Conservation (phyloP, 2,113 vertebrate species). For the Sturnus vulgaris region DNA sequence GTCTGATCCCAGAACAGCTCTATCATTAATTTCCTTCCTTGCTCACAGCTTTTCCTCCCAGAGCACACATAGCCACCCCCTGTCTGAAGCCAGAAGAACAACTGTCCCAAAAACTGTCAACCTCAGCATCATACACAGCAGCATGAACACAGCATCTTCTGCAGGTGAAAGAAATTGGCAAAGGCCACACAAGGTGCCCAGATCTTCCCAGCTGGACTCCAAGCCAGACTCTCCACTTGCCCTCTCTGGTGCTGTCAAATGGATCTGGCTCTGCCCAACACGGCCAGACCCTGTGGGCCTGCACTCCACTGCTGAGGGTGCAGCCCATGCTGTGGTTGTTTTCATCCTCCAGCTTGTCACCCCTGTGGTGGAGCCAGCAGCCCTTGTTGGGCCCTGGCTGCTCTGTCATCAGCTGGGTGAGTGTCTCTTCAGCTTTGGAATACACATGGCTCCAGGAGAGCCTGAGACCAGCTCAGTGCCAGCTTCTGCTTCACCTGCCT, state of each 20-base stretch:
- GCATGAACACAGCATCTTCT: neutral
- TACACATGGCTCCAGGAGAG: neutral
- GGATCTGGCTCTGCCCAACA: neutral
- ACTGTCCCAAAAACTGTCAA: neutral
- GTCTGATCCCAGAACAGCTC: neutral
- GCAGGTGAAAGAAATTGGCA: neutral
- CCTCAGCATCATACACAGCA: neutral
- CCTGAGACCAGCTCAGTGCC: neutral
- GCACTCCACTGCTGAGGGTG: neutral
- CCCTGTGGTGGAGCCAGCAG: neutral
- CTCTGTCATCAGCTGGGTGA: neutral
- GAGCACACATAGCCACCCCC: fast-evolving
- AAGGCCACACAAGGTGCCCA: neutral
- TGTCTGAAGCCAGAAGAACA: neutral
- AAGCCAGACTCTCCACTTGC: neutral
- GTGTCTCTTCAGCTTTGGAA: neutral
- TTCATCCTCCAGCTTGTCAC: neutral
- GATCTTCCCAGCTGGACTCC: neutral
- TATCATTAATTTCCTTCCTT: neutral
- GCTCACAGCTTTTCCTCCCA: neutral
- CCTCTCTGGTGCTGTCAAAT: neutral
- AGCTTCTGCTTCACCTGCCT: neutral
- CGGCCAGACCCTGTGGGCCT: neutral
- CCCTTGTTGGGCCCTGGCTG: fast-evolving
- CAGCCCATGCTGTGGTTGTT: neutral